Conservation (phyloP, 2,113 vertebrate species). For the Hyla sarda region DNA sequence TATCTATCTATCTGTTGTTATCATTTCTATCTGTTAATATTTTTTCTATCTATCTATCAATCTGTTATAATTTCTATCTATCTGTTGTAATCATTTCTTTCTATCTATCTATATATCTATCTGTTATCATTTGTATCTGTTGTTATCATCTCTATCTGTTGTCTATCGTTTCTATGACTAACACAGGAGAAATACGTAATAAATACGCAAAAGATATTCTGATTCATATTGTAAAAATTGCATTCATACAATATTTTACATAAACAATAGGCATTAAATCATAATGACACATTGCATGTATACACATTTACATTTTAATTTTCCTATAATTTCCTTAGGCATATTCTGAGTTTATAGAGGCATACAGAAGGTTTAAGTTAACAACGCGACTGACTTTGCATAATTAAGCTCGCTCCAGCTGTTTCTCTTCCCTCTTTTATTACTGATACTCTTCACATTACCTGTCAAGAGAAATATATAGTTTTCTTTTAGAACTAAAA, state of each 20-base stretch:
- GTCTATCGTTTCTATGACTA: too few species aligned
- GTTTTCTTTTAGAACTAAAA: slow-evolving; percentile 68
- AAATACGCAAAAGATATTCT: neutral
- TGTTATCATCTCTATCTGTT: too few species aligned
- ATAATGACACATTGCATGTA: slow-evolving; percentile 55
- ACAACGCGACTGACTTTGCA: slow-evolving; percentile 66
- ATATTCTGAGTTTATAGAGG: slow-evolving; percentile 69
- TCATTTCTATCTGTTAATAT: too few species aligned
- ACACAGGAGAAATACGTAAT: too few species aligned
- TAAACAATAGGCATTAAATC: neutral
- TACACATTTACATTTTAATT: slow-evolving; percentile 76
- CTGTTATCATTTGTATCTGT: too few species aligned
- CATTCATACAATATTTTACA: neutral
- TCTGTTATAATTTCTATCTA: too few species aligned
- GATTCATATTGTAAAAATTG: neutral
- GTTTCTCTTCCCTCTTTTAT: slow-evolving; percentile 64
- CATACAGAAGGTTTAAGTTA: slow-evolving; percentile 71
- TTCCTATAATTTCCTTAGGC: slow-evolving; percentile 70
- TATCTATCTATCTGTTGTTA: too few species aligned
- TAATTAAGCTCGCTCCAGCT: slow-evolving; percentile 70
- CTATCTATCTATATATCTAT: too few species aligned
- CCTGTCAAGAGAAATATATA: slow-evolving; percentile 63
- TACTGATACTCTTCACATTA: slow-evolving; percentile 60
- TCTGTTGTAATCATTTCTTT: too few species aligned
- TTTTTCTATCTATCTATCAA: too few species aligned